Percentiles rank a stretch among this genome's conserved stretches.
These are phyloP conservation scores for Cephus spinipes DNA, from an alignment of 2,888 invertebrate genomes.

Conservation along the genomic window DNA sequence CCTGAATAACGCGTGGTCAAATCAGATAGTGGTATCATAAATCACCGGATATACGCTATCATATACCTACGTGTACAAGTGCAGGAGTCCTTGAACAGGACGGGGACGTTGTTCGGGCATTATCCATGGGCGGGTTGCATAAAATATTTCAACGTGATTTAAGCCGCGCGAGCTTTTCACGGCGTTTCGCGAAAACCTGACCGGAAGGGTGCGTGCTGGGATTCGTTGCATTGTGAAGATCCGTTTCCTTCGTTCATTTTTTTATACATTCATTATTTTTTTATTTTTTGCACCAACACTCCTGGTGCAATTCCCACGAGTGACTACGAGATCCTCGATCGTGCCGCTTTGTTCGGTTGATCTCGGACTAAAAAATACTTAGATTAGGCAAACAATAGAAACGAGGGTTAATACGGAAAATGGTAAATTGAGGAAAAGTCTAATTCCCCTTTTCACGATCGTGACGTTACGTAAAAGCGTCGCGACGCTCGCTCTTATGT, in stretches of 20 bases:
- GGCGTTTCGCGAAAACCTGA: background rate
- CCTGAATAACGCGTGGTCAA: constrained; percentile 5
- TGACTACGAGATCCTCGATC: background rate
- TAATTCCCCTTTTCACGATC: background rate
- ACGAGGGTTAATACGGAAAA: background rate
- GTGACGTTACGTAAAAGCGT: background rate
- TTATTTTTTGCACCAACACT: background rate
- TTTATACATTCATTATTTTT: background rate
- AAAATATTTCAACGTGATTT: background rate
- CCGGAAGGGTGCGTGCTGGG: background rate
- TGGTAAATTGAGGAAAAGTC: background rate
- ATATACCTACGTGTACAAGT: constrained; percentile 1
- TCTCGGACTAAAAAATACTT: background rate
- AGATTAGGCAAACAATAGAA: background rate
- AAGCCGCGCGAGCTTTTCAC: background rate
- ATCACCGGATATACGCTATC: constrained; percentile 6
- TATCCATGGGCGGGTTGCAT: background rate
- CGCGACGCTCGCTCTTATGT: background rate
- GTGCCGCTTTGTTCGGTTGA: background rate
- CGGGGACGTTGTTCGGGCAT: constrained; percentile 4
- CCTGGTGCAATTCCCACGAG: background rate
- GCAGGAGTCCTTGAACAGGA: constrained; percentile 1
- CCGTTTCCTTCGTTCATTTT: background rate
- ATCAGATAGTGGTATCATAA: constrained; percentile 6
- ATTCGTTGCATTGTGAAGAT: background rate